Evolutionary conservation across 2,113 vertebrate species (phyloP), one percentile per base, ranked within the genome.

Genomic region (Ciconia maguari): DNA sequence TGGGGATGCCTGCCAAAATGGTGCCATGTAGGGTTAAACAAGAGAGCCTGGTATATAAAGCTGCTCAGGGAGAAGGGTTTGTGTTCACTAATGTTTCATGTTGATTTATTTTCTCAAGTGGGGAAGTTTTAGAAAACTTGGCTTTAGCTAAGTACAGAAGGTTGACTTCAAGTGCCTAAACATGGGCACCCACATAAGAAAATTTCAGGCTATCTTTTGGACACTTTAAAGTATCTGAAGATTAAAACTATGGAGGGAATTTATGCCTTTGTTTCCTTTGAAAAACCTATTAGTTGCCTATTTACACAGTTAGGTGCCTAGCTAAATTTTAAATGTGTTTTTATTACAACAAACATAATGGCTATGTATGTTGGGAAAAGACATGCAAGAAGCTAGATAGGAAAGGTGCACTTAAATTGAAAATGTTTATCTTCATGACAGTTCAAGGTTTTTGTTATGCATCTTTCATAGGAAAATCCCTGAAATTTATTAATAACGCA

Each of bases 21-120:
- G 16, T 84, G 68, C 80, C 80, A 93, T 93, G 58, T 95, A 93
- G 88, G 93, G 94, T 90, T 93, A 89, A 89, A 62, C 41, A 83
- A 87, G 83, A 77, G 29, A 86, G 58, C 51, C 38, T 84, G 16
- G 25, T 89, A 11, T 55, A 81, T 27, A 77, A 81, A 90, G 30
- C 51, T 90, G 38, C 29, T 69, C 20, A 71, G 61, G 48, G 60
- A 75, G 20, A 75, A 54, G 10, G 11, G 29, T 60, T 79, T 93
- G 29, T 82, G 36, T 51, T 74, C 55, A 51, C 25, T 64, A 41
- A 78, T 51, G 16, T 77, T 94, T 92, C 29, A 22, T 54, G 44
- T 21, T 90, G 46, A 80, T 88, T 81, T 95, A 80, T 81, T 66
- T 93, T 90, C 14, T 87, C 48, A 89, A 2, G 42, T 19, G 58